A percentile compares a stretch with the other conserved stretches of the same genome.
These are phyloP conservation scores for Allobates femoralis DNA, from an alignment of 2,797 vertebrate genomes.

Conservation along the genomic window DNA sequence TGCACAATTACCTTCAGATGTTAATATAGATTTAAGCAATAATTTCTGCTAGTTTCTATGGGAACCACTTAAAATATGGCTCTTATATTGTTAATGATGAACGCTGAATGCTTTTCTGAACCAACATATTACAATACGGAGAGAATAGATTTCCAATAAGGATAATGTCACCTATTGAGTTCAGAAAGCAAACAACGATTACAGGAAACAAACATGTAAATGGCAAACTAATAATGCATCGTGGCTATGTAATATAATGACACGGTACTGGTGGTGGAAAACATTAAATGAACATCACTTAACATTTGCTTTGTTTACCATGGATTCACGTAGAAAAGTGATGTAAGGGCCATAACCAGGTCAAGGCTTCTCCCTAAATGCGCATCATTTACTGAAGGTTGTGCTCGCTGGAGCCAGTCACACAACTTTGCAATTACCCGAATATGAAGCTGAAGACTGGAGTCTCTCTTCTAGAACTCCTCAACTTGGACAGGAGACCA, in stretches of 20 bases:
- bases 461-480: too few relatives aligned
- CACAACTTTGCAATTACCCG: too few relatives aligned
- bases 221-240: not conserved
- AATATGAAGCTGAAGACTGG: too few relatives aligned
- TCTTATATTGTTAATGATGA: constrained; percentile 15
- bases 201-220: not conserved
- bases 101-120: not conserved
- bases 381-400: too few relatives aligned
- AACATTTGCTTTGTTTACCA: too few relatives aligned
- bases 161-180: constrained; percentile 11
- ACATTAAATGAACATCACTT: too few relatives aligned
- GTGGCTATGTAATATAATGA: not conserved
- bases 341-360: not conserved
- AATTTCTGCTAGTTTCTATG: constrained; percentile 69
- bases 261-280: not conserved
- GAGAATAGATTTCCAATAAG: constrained; percentile 15
- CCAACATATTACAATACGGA: not conserved
- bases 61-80: constrained; percentile 67
- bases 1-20: constrained; percentile 49
- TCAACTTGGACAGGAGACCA: too few relatives aligned
- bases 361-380: not conserved
- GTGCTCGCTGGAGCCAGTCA: too few relatives aligned
- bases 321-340: not conserved
- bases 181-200: not conserved
- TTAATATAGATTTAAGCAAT: constrained; percentile 60